A percentile compares a stretch with the other conserved stretches of the same genome.
phyloP scores from a whole-genome alignment of 2,888 invertebrate species.

The Koerneria pararmatus region DNA sequence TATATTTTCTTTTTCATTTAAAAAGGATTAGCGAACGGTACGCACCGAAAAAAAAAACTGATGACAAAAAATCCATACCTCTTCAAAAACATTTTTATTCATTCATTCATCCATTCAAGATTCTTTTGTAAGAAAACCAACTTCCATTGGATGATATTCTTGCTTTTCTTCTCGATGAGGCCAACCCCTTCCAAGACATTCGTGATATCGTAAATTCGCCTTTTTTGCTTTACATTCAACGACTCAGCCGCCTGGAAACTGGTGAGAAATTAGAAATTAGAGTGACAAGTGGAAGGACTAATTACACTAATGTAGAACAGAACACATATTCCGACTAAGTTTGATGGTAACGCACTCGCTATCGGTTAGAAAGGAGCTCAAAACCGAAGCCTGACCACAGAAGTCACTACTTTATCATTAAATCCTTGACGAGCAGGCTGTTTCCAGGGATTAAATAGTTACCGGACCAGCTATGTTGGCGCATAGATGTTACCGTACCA shows the following conservation, averaged over 20 bases:
- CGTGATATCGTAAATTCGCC: constrained; percentile 87
- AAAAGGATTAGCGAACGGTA: too few species aligned
- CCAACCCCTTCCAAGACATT: constrained; percentile 90
- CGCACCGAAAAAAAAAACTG: too few species aligned
- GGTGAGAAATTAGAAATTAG: neutral
- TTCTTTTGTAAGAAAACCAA: constrained; percentile 64
- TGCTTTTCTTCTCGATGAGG: constrained; percentile 84
- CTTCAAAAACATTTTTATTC: neutral
- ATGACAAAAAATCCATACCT: neutral
- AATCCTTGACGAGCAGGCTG: too few species aligned
- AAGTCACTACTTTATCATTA: too few species aligned
- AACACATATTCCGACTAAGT: too few species aligned
- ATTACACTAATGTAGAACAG: neutral
- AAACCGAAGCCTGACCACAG: too few species aligned
- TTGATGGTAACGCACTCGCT: too few species aligned
- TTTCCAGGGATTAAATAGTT: too few species aligned
- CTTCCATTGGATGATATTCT: constrained; percentile 94
- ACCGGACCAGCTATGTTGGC: too few species aligned
- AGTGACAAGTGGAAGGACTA: neutral
- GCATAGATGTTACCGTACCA: too few species aligned
- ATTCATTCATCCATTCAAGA: neutral
- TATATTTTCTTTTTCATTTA: too few species aligned
- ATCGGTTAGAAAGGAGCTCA: too few species aligned
- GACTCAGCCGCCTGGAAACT: constrained; percentile 75
- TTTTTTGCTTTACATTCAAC: constrained; percentile 79